These are phyloP conservation scores for Trochalopteron elliotii DNA, from an alignment of 2,113 vertebrate species.

Conservation along the genomic window DNA sequence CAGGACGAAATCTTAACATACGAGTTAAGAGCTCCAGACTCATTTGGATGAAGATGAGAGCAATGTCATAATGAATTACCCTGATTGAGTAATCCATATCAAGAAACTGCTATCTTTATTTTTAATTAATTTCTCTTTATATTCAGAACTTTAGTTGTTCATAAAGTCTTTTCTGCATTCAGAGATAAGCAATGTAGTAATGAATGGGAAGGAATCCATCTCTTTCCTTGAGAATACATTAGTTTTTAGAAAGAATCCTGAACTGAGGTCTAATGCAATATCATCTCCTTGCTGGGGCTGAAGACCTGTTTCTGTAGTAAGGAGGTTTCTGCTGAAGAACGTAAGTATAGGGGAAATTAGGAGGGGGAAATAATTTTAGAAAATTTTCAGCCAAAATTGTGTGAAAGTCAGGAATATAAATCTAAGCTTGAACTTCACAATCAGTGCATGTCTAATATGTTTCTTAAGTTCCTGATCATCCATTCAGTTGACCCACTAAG, in stretches of 20 bases:
- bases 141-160: not conserved
- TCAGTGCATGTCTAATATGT: not conserved
- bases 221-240: not conserved
- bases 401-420: not conserved
- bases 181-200: not conserved
- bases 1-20: not conserved
- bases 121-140: not conserved
- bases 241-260: not conserved
- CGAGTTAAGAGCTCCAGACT: not conserved
- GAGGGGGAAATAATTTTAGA: not conserved
- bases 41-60: not conserved
- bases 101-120: not conserved
- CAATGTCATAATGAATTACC: not conserved
- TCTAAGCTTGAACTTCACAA: not conserved
- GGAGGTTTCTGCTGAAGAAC: not conserved
- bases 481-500: not conserved
- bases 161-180: not conserved
- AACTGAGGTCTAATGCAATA: not conserved
- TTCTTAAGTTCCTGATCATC: not conserved
- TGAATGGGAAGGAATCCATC: not conserved
- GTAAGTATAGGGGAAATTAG: not conserved
- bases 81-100: not conserved
- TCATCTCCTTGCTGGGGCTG: not conserved
- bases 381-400: not conserved
- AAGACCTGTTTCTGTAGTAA: not conserved